These are phyloP conservation scores for Tenebrosternarchus preto DNA, from an alignment of 2,113 vertebrate species.

Conservation along the genomic window DNA sequence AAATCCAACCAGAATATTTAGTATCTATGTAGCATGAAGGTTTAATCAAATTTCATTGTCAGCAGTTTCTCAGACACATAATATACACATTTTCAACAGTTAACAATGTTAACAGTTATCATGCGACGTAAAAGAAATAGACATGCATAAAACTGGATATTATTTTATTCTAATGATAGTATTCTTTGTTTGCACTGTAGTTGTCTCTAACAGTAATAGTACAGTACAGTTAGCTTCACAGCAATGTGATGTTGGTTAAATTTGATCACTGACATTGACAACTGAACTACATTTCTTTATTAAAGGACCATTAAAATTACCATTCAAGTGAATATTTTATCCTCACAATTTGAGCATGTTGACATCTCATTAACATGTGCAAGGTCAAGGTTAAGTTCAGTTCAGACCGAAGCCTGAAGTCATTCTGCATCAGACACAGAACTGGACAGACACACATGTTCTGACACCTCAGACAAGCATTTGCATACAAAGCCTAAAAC, in stretches of 20 bases:
- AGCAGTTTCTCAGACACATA: no score
- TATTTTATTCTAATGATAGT: no score
- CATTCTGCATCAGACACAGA: no score
- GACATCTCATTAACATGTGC: constrained; percentile 79
- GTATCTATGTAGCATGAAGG: no score
- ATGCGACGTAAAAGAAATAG: no score
- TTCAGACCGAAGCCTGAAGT: constrained; percentile 63
- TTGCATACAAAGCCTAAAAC: constrained; percentile 76
- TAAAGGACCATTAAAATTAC: constrained; percentile 80
- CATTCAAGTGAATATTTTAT: constrained; percentile 69
- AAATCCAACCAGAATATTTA: no score
- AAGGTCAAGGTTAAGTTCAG: constrained; percentile 75
- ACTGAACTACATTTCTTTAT: constrained; percentile 62
- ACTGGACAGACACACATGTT: constrained; percentile 67
- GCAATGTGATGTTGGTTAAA: constrained; percentile 76
- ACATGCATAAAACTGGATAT: no score
- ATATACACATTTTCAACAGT: no score
- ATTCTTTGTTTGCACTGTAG: no score
- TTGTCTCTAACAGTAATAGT: no score
- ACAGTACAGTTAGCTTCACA: constrained; percentile 41
- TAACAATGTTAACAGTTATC: no score
- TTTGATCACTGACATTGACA: constrained; percentile 79
- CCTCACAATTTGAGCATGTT: constrained; percentile 74
- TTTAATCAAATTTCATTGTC: no score
- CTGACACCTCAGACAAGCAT: constrained; percentile 74